Base-by-base conservation (phyloP, 2,113 vertebrate genomes). In the Ctenodactylus gundi region DNA sequence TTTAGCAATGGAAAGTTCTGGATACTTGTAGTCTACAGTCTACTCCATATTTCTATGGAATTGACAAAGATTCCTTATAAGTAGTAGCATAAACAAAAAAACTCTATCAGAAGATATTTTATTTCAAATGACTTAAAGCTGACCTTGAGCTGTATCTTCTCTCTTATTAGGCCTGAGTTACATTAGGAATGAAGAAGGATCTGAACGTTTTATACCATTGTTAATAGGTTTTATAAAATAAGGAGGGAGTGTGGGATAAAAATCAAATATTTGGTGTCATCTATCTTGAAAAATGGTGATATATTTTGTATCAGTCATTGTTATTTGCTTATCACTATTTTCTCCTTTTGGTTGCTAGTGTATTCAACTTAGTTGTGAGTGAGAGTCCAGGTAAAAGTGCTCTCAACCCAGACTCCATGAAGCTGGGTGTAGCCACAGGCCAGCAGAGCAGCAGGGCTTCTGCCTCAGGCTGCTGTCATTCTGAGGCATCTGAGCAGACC, bases 141-240 rank as follows among this genome's bases (percentile, higher is more conserved):
- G 78, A 94, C 87, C 70, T 88, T 91, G 60, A 94, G 31, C 39
- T 77, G 49, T 60, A 78, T 82, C 23, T 84, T 41, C 73, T 70
- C 58, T 21, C 23, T 51, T 65, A 57, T 88, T 58, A 93, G 13
- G 1, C 62, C 83, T 91, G 36, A 88, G 88, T 95, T 91, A 96
- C 60, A 90, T 94, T 78, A 95, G 20, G 31, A 70, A 34, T 44
- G 86, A 94, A 91, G 44, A 41, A 86, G 51, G 86, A 86, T 51
- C 51, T 70, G 44, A 75, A 89, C 81, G 53, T 51, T 86, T 93
- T n/a, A 80, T 89, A 80, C 17, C 68, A 86, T 25, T 91, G 20
- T 90, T 85, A 51, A 31, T 58, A 77, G 34, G 23, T 51, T 89
- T 94, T 41, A 75, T 57, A 88, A 88, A 82, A 65, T 51, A 18